These are phyloP conservation scores for Hirtodrosophila histrioides DNA, from an alignment of 2,888 invertebrate genomes.

Conservation along the genomic window DNA sequence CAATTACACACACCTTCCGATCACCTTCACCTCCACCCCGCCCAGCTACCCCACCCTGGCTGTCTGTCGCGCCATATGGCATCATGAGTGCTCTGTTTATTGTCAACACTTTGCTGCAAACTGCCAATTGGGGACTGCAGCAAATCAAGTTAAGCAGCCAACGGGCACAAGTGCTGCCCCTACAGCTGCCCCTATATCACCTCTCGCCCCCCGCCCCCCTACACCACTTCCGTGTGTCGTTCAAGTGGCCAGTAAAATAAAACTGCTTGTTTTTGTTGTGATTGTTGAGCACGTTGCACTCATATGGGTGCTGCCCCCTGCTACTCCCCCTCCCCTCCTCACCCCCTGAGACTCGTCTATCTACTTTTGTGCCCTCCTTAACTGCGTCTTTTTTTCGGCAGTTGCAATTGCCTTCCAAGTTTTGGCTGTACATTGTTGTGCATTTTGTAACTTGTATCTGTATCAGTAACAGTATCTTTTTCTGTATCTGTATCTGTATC, in stretches of 20 bases:
- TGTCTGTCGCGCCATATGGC: background rate
- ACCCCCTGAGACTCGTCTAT: background rate
- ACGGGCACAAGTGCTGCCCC: constrained; percentile 6
- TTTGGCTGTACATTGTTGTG: constrained; percentile 12
- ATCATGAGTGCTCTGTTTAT: constrained; percentile 27
- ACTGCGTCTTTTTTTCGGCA: constrained; percentile 19
- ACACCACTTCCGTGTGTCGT: constrained; percentile 36
- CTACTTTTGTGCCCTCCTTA: background rate
- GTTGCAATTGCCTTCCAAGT: constrained; percentile 38
- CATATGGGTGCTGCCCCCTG: constrained; percentile 26
- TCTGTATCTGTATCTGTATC: constrained; percentile 9
- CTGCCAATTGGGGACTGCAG: constrained; percentile 23
- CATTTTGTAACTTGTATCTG: background rate
- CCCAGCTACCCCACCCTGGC: background rate
- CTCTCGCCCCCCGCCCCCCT: background rate
- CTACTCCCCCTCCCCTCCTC: background rate
- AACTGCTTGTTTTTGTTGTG: constrained; percentile 39
- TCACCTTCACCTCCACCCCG: background rate
- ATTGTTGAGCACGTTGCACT: constrained; percentile 53
- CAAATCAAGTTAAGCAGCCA: constrained; percentile 30
- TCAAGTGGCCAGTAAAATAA: constrained; percentile 15
- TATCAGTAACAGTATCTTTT: background rate
- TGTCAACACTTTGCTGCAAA: constrained; percentile 33
- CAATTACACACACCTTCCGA: constrained; percentile 35
- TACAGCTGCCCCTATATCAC: background rate